phyloP scores from a whole-genome alignment of 1,140 invertebrate genomes.

The Heliothis subflexa region DNA sequence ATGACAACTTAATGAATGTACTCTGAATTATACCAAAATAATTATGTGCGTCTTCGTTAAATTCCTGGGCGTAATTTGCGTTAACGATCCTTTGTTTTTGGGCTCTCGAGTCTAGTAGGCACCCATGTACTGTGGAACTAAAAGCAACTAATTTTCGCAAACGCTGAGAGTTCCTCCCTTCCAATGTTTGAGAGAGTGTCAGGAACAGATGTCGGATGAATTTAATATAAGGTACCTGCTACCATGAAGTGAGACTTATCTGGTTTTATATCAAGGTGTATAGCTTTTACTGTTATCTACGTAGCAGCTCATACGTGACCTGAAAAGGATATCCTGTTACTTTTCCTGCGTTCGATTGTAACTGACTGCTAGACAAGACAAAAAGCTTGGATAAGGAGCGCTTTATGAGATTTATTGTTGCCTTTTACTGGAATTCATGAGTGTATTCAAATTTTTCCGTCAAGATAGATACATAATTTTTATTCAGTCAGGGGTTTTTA shows the following conservation, averaged over 20 bases:
- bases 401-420: slow-evolving; percentile 27
- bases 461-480: too few relatives aligned
- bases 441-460: too few relatives aligned
- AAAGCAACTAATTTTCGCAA: slow-evolving; percentile 40
- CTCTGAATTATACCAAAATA: slow-evolving; percentile 41
- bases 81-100: slow-evolving; percentile 47
- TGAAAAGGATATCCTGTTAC: slow-evolving; percentile 41
- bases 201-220: slow-evolving; percentile 47
- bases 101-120: slow-evolving; percentile 14
- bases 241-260: slow-evolving; percentile 34
- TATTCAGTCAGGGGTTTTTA: neutral
- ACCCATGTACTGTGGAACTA: slow-evolving; percentile 9
- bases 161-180: slow-evolving; percentile 7
- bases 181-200: slow-evolving; percentile 41
- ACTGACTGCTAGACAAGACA: slow-evolving; percentile 36
- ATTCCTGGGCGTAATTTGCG: slow-evolving; percentile 37
- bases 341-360: slow-evolving; percentile 44
- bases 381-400: slow-evolving; percentile 25
- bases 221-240: slow-evolving; percentile 38
- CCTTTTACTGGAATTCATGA: neutral
- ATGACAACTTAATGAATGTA: slow-evolving; percentile 39
- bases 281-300: slow-evolving; percentile 27
- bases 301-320: slow-evolving; percentile 29
- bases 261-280: slow-evolving; percentile 41
- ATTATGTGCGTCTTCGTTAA: slow-evolving; percentile 31